Percentiles rank a stretch among this genome's conserved stretches.
These are phyloP conservation scores for Erethizon dorsatum DNA, from an alignment of 2,797 vertebrate species.

Conservation along the genomic window DNA sequence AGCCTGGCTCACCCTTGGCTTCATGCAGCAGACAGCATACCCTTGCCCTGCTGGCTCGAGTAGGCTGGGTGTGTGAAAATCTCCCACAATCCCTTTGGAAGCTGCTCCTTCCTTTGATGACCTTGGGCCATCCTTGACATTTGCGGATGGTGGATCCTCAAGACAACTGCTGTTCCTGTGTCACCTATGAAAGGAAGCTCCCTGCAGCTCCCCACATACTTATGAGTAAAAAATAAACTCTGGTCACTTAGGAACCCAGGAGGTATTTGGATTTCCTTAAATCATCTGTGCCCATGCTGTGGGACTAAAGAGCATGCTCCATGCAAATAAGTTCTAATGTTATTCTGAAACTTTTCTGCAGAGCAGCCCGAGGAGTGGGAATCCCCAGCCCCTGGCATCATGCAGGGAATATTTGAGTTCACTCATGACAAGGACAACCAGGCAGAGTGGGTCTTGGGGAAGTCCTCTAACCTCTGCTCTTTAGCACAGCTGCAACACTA, in stretches of 20 bases:
- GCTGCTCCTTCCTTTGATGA: not conserved
- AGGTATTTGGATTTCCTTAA: not conserved
- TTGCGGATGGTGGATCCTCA: not conserved
- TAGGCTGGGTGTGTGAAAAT: rapidly evolving
- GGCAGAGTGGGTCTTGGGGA: not conserved
- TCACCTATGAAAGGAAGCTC: rapidly evolving
- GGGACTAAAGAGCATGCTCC: not conserved
- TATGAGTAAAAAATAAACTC: not conserved
- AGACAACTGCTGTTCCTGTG: rapidly evolving
- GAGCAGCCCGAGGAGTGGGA: not conserved
- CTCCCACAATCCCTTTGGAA: not conserved
- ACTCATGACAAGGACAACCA: rapidly evolving
- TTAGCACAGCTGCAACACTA: rapidly evolving
- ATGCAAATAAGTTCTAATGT: not conserved
- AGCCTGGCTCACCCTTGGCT: rapidly evolving
- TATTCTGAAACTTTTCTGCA: not conserved
- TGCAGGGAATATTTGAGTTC: not conserved
- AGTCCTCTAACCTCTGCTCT: not conserved
- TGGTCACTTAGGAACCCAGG: rapidly evolving
- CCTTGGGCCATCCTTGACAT: not conserved
- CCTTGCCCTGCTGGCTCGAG: not conserved
- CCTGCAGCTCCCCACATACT: no score
- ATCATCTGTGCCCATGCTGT: rapidly evolving
- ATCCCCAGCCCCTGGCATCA: no score
- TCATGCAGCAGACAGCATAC: rapidly evolving